Base-by-base conservation (phyloP, 2,888 invertebrate species). In the Silvanus unidentatus region DNA sequence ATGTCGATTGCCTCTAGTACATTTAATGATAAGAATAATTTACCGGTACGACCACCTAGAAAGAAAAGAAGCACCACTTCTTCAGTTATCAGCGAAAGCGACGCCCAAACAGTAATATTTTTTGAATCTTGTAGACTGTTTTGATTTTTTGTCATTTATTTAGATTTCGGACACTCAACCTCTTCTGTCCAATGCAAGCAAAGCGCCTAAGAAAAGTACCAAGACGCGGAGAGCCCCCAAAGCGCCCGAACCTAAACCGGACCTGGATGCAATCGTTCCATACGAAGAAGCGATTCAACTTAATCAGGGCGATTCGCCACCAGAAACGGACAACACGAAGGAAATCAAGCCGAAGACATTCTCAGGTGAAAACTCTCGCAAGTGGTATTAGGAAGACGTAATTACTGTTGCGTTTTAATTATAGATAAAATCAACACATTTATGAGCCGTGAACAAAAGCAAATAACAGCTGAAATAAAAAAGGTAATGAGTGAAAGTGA, bases 1-100 rank as follows among this genome's bases (percentile, higher is more conserved):
- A 79, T 86, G 68, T 87, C 88, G 58, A 75, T 86, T 41, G 81
- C 85, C 1, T 84, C 84, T 54, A 84, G 82, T 65, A 72, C 53
- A 63, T 50, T 56, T 57, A 45, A 63, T 54, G 55, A 66, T 60
- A 53, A 64, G n/a, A 59, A 53, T 47, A 57, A 55, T 22, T 43
- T 42, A 1, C 70, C 77, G 12, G 85, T 88, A 0, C 75, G 88
- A 57, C 88, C 88, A 0, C 86, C 86, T 0, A 77, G 88, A 43
- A 84, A 83, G 57, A 89, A 88, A 66, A 80, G 84, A 48, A 79
- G 78, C 48, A 80, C 82, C 1, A 66, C 73, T 2, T 82, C 79
- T 39, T 81, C 82, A 1, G 64, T 80, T 27, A 78, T 79, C 55
- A 80, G 80, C 34, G 80, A 80, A 48, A 80, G 77, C 58, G 82